Evolutionary conservation across 2,888 invertebrate genomes (phyloP).

Genomic region (Ormyrus rosae): DNA sequence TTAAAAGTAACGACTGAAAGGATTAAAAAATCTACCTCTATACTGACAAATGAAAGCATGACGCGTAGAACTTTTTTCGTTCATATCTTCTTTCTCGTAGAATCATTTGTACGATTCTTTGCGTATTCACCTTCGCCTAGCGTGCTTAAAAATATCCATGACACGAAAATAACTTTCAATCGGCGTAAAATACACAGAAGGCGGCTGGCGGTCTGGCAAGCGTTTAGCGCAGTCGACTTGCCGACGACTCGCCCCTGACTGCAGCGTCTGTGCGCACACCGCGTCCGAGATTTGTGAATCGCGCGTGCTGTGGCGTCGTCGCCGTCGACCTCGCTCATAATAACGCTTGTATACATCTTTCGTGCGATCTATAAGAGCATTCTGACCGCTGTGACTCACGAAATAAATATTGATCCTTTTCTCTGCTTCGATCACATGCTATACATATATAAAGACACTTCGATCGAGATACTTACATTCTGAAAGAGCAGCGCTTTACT

Average conservation of each 20-base stretch:
- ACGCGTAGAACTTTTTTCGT: neutral
- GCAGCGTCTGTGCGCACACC: neutral
- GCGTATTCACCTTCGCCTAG: slow-evolving; percentile 60
- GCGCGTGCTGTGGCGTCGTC: neutral
- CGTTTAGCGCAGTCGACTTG: neutral
- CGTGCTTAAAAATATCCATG: slow-evolving; percentile 61
- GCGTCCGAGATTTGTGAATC: neutral
- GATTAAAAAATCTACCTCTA: neutral
- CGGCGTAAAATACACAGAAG: slow-evolving; percentile 7
- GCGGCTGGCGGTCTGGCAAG: slow-evolving; percentile 21
- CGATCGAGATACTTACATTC: slow-evolving; percentile 66
- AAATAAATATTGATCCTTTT: slow-evolving; percentile 50
- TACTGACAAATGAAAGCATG: neutral
- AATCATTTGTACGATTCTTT: slow-evolving; percentile 16
- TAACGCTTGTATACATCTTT: slow-evolving; percentile 10
- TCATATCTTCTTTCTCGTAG: neutral
- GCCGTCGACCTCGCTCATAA: slow-evolving; percentile 33
- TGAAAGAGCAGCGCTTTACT: slow-evolving; percentile 68
- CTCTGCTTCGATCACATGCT: neutral
- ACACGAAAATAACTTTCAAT: slow-evolving; percentile 54
- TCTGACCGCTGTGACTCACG: slow-evolving; percentile 29
- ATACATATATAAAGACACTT: neutral
- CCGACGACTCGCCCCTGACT: slow-evolving; percentile 43
- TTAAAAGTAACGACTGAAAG: neutral
- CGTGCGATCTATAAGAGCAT: slow-evolving; percentile 20